A percentile compares a stretch with the other conserved stretches of the same genome.
These are phyloP conservation scores for Tenualosa ilisha DNA, from an alignment of 2,797 vertebrate species.

Conservation along the genomic window DNA sequence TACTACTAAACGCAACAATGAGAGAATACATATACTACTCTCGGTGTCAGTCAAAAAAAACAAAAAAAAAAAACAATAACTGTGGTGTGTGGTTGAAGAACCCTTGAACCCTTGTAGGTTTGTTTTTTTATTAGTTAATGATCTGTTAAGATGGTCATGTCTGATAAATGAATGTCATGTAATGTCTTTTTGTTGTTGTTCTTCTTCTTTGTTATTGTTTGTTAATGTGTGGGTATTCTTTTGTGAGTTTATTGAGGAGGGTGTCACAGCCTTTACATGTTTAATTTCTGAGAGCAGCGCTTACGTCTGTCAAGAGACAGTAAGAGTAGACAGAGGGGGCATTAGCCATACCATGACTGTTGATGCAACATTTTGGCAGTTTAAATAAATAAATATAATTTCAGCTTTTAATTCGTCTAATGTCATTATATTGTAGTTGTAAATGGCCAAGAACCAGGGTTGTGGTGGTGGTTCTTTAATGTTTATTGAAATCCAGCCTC, in stretches of 20 bases:
- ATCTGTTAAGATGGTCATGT: not conserved
- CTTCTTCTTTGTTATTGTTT: not conserved
- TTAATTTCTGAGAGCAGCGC: not conserved
- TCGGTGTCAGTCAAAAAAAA: not conserved
- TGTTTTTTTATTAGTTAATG: conserved; percentile 1
- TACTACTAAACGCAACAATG: not conserved
- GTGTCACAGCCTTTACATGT: not conserved
- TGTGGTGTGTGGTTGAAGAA: not conserved
- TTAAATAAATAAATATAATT: not conserved
- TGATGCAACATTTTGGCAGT: not conserved
- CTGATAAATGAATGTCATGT: not conserved
- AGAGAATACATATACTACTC: not conserved
- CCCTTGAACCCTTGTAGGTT: not conserved
- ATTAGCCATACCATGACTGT: not conserved
- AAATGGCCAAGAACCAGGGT: no score
- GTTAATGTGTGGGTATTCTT: not conserved
- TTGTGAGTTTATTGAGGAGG: not conserved
- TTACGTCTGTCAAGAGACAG: not conserved
- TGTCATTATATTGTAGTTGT: not conserved
- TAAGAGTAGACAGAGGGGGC: not conserved
- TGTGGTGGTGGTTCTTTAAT: no score
- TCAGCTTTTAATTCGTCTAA: not conserved
- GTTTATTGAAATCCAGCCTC: no score
- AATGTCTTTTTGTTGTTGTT: not conserved
- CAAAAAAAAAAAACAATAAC: not conserved